phyloP scores from a whole-genome alignment of 2,888 invertebrate genomes.

The Stegophylla sp. region DNA sequence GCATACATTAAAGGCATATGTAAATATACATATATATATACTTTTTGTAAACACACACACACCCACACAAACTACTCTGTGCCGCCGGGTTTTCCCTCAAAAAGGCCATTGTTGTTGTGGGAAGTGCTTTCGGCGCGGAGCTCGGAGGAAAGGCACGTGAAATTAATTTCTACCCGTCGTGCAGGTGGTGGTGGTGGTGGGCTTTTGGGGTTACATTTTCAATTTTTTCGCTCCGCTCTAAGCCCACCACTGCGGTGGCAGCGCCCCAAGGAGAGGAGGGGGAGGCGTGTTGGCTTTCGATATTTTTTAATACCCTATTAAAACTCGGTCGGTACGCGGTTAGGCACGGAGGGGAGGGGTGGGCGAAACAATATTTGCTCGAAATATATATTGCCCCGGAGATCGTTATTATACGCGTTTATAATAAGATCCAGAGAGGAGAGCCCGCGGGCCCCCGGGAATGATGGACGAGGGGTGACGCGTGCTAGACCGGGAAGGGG shows the following conservation, averaged over 20 bases:
- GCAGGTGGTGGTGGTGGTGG: background rate
- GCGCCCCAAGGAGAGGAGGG: background rate
- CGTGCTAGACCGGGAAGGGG: background rate
- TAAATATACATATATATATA: too few relatives aligned
- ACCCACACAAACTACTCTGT: background rate
- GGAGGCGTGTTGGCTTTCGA: slow-evolving; percentile 12
- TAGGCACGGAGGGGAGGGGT: background rate
- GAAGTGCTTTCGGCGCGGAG: slow-evolving; percentile 24
- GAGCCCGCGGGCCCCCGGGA: background rate
- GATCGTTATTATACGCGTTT: slow-evolving; percentile 12
- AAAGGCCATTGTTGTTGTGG: slow-evolving; percentile 27
- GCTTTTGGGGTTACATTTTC: slow-evolving; percentile 34
- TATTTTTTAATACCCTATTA: slow-evolving; percentile 51
- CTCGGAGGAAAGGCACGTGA: slow-evolving; percentile 28
- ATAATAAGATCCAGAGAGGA: slow-evolving; percentile 41
- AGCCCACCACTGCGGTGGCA: slow-evolving; percentile 22
- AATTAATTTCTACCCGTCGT: slow-evolving; percentile 47
- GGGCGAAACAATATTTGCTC: slow-evolving; percentile 30
- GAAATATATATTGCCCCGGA: background rate
- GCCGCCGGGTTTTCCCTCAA: background rate
- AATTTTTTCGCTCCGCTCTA: slow-evolving; percentile 28
- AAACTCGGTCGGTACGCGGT: slow-evolving; percentile 10
- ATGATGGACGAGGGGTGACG: background rate
- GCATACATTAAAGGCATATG: too few relatives aligned
- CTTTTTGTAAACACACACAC: background rate